Conservation (phyloP, 2,888 invertebrate species). For the Sisyra terminalis region DNA sequence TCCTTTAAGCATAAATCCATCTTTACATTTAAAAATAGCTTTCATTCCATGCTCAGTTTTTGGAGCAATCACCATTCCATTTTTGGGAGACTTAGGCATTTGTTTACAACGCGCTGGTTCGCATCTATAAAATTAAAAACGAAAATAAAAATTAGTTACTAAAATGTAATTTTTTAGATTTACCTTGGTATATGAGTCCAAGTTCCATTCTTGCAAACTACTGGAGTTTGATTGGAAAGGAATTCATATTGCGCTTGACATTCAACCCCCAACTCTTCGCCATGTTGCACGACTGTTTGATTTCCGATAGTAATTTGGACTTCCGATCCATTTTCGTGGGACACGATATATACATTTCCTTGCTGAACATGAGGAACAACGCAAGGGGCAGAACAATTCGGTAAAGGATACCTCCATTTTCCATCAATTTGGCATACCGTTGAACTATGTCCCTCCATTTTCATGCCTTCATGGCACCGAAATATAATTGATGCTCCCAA, state of each 20-base stretch:
- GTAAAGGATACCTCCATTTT: constrained; percentile 84
- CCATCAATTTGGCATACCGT: constrained; percentile 90
- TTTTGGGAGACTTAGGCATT: constrained; percentile 48
- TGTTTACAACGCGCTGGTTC: constrained; percentile 52
- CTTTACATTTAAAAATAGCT: constrained; percentile 84
- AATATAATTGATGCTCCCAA: constrained; percentile 86
- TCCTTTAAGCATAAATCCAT: constrained; percentile 73
- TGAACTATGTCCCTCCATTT: constrained; percentile 72
- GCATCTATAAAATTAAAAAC: constrained; percentile 31
- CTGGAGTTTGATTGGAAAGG: constrained; percentile 52
- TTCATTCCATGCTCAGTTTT: constrained; percentile 95
- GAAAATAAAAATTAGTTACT: neutral
- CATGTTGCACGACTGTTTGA: constrained; percentile 49
- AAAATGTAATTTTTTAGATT: neutral
- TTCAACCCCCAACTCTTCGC: constrained; percentile 52
- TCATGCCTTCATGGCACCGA: constrained; percentile 84
- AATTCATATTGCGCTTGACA: constrained; percentile 81
- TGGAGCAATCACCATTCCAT: constrained; percentile 93
- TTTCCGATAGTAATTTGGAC: constrained; percentile 30
- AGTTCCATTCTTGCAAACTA: constrained; percentile 85
- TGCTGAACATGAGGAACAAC: constrained; percentile 78
- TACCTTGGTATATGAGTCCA: constrained; percentile 75
- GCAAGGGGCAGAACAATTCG: constrained; percentile 75
- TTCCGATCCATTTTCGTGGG: constrained; percentile 30
- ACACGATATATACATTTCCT: constrained; percentile 51